Evolutionary conservation across 2,113 vertebrate genomes (phyloP).

Genomic region (Gavia stellata): DNA sequence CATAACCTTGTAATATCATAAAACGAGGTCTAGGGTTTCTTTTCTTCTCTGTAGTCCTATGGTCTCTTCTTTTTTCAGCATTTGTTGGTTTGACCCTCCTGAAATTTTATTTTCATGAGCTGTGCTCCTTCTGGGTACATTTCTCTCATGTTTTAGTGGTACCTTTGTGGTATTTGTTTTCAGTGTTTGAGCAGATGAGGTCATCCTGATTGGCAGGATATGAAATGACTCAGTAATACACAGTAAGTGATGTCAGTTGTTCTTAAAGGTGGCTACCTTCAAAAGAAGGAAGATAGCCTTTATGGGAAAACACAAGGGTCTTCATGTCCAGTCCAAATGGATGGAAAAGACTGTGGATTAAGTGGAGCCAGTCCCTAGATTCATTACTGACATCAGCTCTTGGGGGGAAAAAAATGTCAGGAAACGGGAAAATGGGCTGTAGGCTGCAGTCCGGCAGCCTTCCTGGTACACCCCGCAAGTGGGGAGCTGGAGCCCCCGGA

Average conservation of each 20-base stretch:
- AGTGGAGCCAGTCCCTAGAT: background rate
- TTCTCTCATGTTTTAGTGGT: background rate
- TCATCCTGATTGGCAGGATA: background rate
- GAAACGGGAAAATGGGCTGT: background rate
- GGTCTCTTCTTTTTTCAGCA: background rate
- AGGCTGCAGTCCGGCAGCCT: background rate
- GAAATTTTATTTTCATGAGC: background rate
- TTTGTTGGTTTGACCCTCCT: background rate
- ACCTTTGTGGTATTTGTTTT: background rate
- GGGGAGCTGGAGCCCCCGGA: background rate
- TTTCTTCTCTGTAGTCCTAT: background rate
- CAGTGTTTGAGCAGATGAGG: background rate
- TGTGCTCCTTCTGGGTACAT: background rate
- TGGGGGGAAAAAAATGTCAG: fast-evolving
- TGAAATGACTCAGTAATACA: background rate
- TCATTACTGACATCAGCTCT: background rate
- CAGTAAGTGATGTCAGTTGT: background rate
- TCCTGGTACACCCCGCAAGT: background rate
- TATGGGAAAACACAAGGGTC: background rate
- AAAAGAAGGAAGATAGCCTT: background rate
- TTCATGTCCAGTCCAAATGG: background rate
- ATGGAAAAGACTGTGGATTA: background rate
- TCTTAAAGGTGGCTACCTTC: background rate
- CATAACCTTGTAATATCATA: background rate
- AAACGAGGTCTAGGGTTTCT: background rate